A percentile compares a stretch with the other conserved stretches of the same genome.
Evolutionary conservation across 2,113 vertebrate genomes (phyloP).

Genomic region (Circaetus cinerascens): DNA sequence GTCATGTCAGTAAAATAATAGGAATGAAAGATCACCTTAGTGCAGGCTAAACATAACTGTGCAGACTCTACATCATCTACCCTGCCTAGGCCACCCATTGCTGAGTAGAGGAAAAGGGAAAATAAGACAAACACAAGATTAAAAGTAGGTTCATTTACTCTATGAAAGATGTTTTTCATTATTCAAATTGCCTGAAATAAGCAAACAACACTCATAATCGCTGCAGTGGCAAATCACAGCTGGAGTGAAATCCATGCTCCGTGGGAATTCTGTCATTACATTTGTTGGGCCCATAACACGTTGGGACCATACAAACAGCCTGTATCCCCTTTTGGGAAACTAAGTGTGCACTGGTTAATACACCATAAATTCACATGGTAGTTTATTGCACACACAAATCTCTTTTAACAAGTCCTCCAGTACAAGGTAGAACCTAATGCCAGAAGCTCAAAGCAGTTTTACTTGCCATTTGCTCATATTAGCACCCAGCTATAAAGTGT

Average conservation of each 20-base stretch:
- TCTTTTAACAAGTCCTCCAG: not conserved
- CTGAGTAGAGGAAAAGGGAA: not conserved
- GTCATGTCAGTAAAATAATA: not conserved
- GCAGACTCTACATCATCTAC: not conserved
- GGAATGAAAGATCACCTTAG: not conserved
- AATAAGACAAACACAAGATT: not conserved
- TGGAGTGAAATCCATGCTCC: not conserved
- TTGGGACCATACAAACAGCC: not conserved
- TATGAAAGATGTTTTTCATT: not conserved
- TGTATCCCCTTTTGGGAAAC: not conserved
- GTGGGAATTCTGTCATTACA: not conserved
- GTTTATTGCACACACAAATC: not conserved
- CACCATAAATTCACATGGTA: not conserved
- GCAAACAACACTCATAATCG: not conserved
- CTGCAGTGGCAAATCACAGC: not conserved
- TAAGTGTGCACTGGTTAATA: not conserved
- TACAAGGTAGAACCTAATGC: not conserved
- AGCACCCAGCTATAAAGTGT: not conserved
- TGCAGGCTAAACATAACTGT: not conserved
- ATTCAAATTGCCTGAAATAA: not conserved
- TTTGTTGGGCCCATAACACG: not conserved
- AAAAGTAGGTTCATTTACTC: not conserved
- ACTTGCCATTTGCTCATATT: not conserved
- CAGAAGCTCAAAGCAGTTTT: not conserved
- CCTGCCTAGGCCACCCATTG: not conserved